Conservation (phyloP, 2,113 vertebrate species). For the Anthoscopus minutus region DNA sequence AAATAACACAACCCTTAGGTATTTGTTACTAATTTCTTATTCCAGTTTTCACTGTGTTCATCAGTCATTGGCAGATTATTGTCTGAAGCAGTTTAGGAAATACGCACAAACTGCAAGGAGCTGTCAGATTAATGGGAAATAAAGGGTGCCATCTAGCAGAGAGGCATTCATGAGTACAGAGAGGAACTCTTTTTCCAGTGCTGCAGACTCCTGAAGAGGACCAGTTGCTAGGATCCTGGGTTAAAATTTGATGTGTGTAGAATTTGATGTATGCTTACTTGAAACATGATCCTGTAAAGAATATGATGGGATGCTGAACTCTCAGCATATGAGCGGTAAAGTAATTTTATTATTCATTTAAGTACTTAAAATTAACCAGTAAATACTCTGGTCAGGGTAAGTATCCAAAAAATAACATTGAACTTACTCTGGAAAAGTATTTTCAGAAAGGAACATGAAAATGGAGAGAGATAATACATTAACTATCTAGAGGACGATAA, state of each 20-base stretch:
- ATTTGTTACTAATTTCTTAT: background rate
- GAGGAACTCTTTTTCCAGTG: background rate
- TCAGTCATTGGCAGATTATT: background rate
- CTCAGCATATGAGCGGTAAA: background rate
- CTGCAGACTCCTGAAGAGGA: background rate
- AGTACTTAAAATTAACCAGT: background rate
- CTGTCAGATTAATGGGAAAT: background rate
- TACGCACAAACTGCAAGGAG: background rate
- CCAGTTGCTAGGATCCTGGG: background rate
- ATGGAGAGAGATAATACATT: background rate
- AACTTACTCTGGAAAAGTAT: background rate
- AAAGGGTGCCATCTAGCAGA: background rate
- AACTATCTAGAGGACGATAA: background rate
- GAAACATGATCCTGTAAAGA: background rate
- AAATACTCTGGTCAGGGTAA: background rate
- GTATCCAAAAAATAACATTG: background rate
- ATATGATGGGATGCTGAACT: background rate
- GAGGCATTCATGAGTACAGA: background rate
- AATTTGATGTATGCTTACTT: background rate
- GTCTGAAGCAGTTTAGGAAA: background rate
- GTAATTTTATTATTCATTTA: background rate
- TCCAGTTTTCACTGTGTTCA: background rate
- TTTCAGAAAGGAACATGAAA: background rate
- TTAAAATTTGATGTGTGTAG: background rate
- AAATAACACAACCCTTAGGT: background rate